phyloP scores from a whole-genome alignment of 2,888 invertebrate species.

The Linnaemya tessellans region DNA sequence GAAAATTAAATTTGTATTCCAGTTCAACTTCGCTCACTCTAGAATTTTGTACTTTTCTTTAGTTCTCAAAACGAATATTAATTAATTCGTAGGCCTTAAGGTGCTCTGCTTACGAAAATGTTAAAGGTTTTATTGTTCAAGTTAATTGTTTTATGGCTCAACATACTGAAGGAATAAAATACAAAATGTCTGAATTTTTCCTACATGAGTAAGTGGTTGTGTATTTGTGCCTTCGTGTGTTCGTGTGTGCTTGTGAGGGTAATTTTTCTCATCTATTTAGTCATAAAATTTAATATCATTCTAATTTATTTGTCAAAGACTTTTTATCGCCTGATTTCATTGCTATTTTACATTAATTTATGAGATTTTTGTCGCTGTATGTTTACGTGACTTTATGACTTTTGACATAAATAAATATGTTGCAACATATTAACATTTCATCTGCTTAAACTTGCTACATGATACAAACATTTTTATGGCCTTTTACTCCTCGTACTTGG shows the following conservation, averaged over 20 bases:
- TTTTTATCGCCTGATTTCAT: slow-evolving; percentile 58
- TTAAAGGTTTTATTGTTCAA: slow-evolving; percentile 7
- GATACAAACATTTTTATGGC: slow-evolving; percentile 55
- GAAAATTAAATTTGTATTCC: not conserved
- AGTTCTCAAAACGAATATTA: not conserved
- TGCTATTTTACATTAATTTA: slow-evolving; percentile 68
- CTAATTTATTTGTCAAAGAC: slow-evolving; percentile 67
- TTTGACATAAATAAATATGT: slow-evolving; percentile 64
- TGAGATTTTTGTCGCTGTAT: slow-evolving; percentile 65
- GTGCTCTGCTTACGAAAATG: not conserved
- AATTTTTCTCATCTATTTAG: slow-evolving; percentile 34
- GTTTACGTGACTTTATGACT: slow-evolving; percentile 71
- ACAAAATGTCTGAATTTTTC: not conserved
- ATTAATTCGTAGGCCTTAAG: not conserved
- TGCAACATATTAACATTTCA: slow-evolving; percentile 71
- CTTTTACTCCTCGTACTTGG: slow-evolving; percentile 17
- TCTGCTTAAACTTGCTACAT: slow-evolving; percentile 56
- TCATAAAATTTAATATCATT: slow-evolving; percentile 67
- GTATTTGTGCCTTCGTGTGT: not conserved
- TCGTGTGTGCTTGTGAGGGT: not conserved
- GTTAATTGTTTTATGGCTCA: slow-evolving; percentile 7
- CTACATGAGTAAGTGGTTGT: not conserved
- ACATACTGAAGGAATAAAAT: not conserved
- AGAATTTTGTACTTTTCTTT: too few relatives aligned
- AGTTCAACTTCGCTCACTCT: not conserved